These are phyloP conservation scores for Acanthochromis polyacanthus DNA, from an alignment of 2,113 vertebrate genomes.

Conservation along the genomic window DNA sequence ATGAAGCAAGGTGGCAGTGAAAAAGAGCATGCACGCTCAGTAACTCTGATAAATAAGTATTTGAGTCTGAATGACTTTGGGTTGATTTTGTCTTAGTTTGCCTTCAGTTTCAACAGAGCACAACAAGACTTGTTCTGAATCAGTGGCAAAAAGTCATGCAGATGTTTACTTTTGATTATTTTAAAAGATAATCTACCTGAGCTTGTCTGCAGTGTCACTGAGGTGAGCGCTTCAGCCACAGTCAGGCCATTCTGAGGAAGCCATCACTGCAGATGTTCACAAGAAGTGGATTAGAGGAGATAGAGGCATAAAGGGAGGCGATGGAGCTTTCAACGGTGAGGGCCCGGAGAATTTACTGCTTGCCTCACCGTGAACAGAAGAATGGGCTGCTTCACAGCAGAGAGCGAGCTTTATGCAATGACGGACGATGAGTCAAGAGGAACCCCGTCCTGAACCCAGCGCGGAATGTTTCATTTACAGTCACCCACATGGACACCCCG, in stretches of 20 bases:
- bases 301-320: conserved; percentile 53
- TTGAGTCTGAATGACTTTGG: not conserved
- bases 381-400: conserved; percentile 60
- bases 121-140: conserved; percentile 47
- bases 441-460: conserved; percentile 74
- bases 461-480: conserved; percentile 75
- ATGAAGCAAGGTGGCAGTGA: conserved; percentile 23
- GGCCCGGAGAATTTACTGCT: conserved; percentile 62
- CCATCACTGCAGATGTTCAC: conserved; percentile 43
- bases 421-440: conserved; percentile 73
- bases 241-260: not conserved
- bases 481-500: conserved; percentile 59
- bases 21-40: conserved; percentile 30
- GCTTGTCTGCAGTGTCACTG: conserved; percentile 6
- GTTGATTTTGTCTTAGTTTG: conserved; percentile 23
- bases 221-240: conserved; percentile 13
- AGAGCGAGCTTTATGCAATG: conserved; percentile 63
- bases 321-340: conserved; percentile 62
- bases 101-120: conserved; percentile 28
- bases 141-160: conserved; percentile 45
- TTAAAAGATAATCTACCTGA: conserved; percentile 43
- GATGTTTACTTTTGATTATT: conserved; percentile 57
- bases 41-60: conserved; percentile 35
- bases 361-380: conserved; percentile 46
- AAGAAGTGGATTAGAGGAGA: conserved; percentile 53